Evolutionary conservation across 2,888 invertebrate genomes (phyloP).

Genomic region (Cephus runcator): DNA sequence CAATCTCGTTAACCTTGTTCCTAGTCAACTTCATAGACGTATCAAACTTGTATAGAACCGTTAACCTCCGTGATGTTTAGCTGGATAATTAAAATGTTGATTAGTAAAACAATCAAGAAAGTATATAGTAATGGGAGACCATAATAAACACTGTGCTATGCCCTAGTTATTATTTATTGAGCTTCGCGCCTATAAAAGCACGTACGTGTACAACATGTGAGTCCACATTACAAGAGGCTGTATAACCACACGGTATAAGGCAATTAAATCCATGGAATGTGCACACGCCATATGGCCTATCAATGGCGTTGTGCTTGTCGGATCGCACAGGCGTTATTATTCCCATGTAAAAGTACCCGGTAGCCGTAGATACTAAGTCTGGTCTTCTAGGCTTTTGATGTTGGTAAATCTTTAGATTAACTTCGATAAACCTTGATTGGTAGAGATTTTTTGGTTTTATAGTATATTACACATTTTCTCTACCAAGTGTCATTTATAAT

Average conservation of each 20-base stretch:
- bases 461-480: not conserved
- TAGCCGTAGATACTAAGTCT: constrained; percentile 12
- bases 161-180: constrained; percentile 21
- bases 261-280: constrained; percentile 40
- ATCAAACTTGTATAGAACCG: not conserved
- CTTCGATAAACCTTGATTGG: not conserved
- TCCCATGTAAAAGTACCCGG: constrained; percentile 7
- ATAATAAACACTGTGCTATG: constrained; percentile 23
- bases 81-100: constrained; percentile 27
- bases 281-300: constrained; percentile 31
- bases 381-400: not conserved
- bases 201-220: not conserved
- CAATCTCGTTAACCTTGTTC: not conserved
- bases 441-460: not conserved
- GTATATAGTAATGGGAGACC: constrained; percentile 12
- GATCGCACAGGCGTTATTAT: constrained; percentile 2
- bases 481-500: not conserved
- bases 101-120: constrained; percentile 23
- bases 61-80: not conserved
- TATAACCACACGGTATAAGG: constrained; percentile 20
- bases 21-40: not conserved
- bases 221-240: not conserved
- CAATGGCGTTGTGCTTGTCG: constrained; percentile 21
- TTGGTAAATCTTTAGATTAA: not conserved
- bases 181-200: not conserved